Conservation (phyloP, 2,888 invertebrate genomes). For the Galeruca laticollis region DNA sequence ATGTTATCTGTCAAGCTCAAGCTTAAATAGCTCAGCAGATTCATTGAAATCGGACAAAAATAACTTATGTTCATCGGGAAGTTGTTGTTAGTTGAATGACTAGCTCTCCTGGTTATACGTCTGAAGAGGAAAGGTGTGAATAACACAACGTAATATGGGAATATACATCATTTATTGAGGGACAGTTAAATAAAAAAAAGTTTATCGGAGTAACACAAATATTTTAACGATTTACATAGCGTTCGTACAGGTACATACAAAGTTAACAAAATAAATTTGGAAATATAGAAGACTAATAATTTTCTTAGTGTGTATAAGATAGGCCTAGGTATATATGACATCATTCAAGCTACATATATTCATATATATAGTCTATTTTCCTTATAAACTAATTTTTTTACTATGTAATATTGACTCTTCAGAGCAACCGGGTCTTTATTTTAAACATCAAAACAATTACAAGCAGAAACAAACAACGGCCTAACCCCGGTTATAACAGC, state of each 20-base stretch:
- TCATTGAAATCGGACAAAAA: too few relatives aligned
- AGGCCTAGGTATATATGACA: slow-evolving; percentile 62
- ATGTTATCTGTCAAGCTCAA: too few relatives aligned
- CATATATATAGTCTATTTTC: slow-evolving; percentile 57
- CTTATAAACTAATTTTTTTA: slow-evolving; percentile 54
- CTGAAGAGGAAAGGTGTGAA: neutral
- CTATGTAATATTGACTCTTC: slow-evolving; percentile 66
- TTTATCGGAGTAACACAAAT: slow-evolving; percentile 53
- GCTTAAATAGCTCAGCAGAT: too few relatives aligned
- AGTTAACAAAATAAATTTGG: slow-evolving; percentile 60
- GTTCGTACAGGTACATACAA: slow-evolving; percentile 55
- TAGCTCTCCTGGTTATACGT: neutral
- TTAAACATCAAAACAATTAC: slow-evolving; percentile 56
- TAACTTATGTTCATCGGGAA: neutral
- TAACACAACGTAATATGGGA: slow-evolving; percentile 49
- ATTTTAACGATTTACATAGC: slow-evolving; percentile 34
- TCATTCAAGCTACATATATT: slow-evolving; percentile 62
- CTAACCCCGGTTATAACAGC: slow-evolving; percentile 55
- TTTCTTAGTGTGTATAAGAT: slow-evolving; percentile 62
- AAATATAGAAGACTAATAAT: slow-evolving; percentile 62
- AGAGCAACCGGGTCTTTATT: slow-evolving; percentile 59
- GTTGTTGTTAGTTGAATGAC: neutral
- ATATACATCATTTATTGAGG: slow-evolving; percentile 62
- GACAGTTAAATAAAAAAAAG: slow-evolving; percentile 59
- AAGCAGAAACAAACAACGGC: slow-evolving; percentile 47